Conservation (phyloP, 2,113 vertebrate genomes). For the Sylvicapra grimmia region DNA sequence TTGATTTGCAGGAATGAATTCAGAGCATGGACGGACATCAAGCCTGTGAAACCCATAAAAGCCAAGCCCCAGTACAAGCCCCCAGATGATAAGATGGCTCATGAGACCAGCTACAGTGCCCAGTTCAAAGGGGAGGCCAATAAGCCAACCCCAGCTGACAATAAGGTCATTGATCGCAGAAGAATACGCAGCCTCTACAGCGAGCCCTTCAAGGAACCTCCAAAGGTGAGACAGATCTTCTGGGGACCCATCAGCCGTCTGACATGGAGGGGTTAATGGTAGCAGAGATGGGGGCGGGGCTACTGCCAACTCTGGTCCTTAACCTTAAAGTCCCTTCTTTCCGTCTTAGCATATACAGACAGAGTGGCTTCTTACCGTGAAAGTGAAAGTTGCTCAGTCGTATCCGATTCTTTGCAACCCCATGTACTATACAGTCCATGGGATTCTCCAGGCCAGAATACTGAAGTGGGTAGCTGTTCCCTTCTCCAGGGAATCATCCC, state of each 20-base stretch:
- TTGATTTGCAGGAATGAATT: conserved; percentile 89
- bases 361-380: not conserved
- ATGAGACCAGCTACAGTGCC: conserved; percentile 94
- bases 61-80: conserved; percentile 92
- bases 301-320: not conserved
- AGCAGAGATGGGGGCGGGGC: not conserved
- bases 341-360: not conserved
- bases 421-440: not conserved
- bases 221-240: conserved; percentile 83
- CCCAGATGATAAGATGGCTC: conserved; percentile 86
- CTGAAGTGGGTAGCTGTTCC: not conserved
- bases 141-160: conserved; percentile 81
- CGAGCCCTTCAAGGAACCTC: conserved; percentile 88
- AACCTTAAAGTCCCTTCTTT: not conserved
- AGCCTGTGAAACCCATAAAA: conserved; percentile 89
- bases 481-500: not conserved
- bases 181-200: conserved; percentile 97
- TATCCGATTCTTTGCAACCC: not conserved
- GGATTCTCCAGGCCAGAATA: not conserved
- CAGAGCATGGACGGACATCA: conserved; percentile 91
- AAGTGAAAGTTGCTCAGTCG: not conserved
- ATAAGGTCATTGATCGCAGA: conserved; percentile 89
- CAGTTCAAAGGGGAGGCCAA: conserved; percentile 90
- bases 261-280: not conserved
- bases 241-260: not conserved